A percentile compares a stretch with the other conserved stretches of the same genome.
Evolutionary conservation across 2,113 vertebrate species (phyloP).

Genomic region (Propithecus coquereli): DNA sequence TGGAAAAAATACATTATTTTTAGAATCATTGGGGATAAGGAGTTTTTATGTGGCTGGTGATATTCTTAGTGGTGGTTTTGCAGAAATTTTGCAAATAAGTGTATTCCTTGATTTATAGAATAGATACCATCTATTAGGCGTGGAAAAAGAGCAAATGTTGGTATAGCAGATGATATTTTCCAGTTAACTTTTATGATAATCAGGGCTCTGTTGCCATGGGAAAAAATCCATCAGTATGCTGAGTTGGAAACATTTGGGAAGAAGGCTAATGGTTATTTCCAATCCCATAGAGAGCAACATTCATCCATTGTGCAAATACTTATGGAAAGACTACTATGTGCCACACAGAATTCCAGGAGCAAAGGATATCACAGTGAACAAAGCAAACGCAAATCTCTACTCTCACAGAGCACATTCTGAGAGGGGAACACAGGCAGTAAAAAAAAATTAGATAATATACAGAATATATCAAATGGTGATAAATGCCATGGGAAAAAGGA

Average conservation of each 20-base stretch:
- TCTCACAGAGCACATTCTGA: neutral
- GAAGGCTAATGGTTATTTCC: slow-evolving; percentile 18
- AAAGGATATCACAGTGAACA: neutral
- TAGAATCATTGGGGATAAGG: neutral
- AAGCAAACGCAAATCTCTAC: neutral
- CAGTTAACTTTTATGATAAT: slow-evolving; percentile 53
- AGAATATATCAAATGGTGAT: neutral
- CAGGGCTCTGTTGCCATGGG: slow-evolving; percentile 23
- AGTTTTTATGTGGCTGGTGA: neutral
- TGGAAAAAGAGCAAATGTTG: slow-evolving; percentile 55
- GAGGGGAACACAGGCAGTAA: neutral
- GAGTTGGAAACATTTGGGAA: slow-evolving; percentile 36
- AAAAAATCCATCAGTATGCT: slow-evolving; percentile 30
- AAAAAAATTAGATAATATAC: neutral
- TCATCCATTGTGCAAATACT: neutral
- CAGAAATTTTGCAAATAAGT: slow-evolving; percentile 28
- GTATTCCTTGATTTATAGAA: neutral
- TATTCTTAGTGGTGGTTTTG: neutral
- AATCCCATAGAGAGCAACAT: neutral
- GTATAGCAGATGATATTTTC: slow-evolving; percentile 49
- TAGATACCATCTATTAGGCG: slow-evolving; percentile 23
- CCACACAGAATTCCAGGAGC: neutral
- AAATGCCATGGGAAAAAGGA: neutral
- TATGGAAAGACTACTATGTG: neutral
- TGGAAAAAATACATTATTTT: neutral